Evolutionary conservation across 2,888 invertebrate species (phyloP), one percentile per base, ranked within the genome.

Genomic region (Phymatocera aterrima): DNA sequence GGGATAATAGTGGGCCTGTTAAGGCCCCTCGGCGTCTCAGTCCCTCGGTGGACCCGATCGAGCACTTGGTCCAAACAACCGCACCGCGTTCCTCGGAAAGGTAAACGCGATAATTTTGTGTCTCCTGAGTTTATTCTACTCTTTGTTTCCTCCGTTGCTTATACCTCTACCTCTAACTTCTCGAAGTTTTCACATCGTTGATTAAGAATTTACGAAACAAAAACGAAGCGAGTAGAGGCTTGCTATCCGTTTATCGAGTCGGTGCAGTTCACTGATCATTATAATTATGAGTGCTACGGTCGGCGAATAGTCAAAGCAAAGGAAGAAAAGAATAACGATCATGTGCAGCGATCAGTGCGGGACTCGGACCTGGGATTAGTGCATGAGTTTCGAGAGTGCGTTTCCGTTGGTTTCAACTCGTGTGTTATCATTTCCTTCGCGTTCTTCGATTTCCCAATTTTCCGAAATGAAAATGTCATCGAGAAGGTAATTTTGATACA

Each of bases 1-100:
- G 85, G 84, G 88, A 72, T 31, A 48, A 43, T 51, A 51, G 72
- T 31, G 72, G 79, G 81, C 86, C 82, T 82, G 89, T 85, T 80
- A 84, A 87, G 80, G 86, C 88, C 78, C 86, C 87, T 77, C 88
- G 89, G 61, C 88, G 91, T 83, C 87, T 91, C 90, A 92, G 92
- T 91, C 91, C 92, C 80, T 90, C 90, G 84, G 87, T 90, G 86
- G 91, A 91, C 85, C 85, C 90, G 83, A 89, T 89, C 83, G 91
- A 88, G 83, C 85, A 87, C 83, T 81, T 83, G 81, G 82, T 78
- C 79, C 57, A 80, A 64, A 77, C 79, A 28, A 65, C 83, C 78
- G 81, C 84, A 79, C 81, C 86, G 82, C 85, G 88, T 78, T 83
- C 84, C 81, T 72, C 72, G 48, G 89, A 88, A 83, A 88, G 89